Evolutionary conservation across 2,113 vertebrate species (phyloP).

Genomic region (Cebus imitator): DNA sequence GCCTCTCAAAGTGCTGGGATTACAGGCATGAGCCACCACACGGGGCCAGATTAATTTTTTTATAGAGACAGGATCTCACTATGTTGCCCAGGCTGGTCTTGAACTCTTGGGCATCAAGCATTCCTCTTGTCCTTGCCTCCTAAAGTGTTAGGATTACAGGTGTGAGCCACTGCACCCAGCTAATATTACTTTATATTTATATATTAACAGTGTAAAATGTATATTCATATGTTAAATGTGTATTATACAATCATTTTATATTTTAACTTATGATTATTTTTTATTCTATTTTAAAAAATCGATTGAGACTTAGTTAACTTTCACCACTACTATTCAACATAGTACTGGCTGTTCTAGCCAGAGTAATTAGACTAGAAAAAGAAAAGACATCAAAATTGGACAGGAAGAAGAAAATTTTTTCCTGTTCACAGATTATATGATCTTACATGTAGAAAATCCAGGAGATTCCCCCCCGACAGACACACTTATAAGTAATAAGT

Average conservation of each 20-base stretch:
- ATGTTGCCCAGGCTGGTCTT: not conserved
- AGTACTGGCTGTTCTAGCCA: not conserved
- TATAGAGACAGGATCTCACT: not conserved
- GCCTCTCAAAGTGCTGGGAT: not conserved
- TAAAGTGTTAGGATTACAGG: not conserved
- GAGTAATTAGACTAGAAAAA: not conserved
- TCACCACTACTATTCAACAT: not conserved
- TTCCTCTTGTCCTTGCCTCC: not conserved
- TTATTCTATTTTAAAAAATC: not conserved
- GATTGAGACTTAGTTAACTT: not conserved
- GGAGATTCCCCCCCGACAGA: not conserved
- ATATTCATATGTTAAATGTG: not conserved
- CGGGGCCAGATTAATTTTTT: not conserved
- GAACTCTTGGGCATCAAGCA: not conserved
- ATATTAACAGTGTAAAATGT: not conserved
- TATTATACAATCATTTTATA: not conserved
- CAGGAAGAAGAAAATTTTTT: not conserved
- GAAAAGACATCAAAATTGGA: not conserved
- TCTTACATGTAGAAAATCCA: not conserved
- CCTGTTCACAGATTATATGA: not conserved
- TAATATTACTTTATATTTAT: not conserved
- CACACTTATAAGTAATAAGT: not conserved
- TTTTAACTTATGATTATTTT: not conserved
- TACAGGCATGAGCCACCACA: not conserved
- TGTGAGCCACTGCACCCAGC: not conserved